These are phyloP conservation scores for Nebria brevicollis DNA, from an alignment of 2,888 invertebrate genomes.

Conservation along the genomic window DNA sequence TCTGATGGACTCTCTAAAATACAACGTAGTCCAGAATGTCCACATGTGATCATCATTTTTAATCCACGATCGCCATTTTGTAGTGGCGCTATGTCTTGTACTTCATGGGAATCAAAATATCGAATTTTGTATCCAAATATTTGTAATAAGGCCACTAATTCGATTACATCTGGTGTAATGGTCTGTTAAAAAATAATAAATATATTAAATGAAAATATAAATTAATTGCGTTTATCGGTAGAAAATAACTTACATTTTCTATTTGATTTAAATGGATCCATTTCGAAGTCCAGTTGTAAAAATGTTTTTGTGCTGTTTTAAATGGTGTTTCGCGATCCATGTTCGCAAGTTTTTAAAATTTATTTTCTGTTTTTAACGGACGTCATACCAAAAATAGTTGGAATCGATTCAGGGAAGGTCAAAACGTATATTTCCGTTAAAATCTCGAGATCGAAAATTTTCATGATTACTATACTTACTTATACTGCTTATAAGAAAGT, in stretches of 20 bases:
- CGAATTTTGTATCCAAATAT: constrained; percentile 50
- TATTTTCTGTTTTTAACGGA: neutral
- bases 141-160: constrained; percentile 50
- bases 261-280: neutral
- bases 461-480: too few species aligned
- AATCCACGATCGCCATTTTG: constrained; percentile 39
- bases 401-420: too few species aligned
- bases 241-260: neutral
- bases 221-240: neutral
- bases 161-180: constrained; percentile 49
- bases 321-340: neutral
- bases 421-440: too few species aligned
- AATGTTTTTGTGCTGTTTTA: neutral
- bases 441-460: too few species aligned
- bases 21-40: constrained; percentile 47
- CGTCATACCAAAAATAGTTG: too few species aligned
- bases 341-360: neutral
- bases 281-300: neutral
- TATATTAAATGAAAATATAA: neutral
- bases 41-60: constrained; percentile 39
- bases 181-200: constrained; percentile 29
- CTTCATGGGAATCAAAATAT: constrained; percentile 19
- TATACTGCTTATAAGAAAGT: too few species aligned
- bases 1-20: constrained; percentile 43
- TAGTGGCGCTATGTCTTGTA: constrained; percentile 35